These are phyloP conservation scores for Tiphia femorata DNA, from an alignment of 2,888 invertebrate species.

Conservation along the genomic window DNA sequence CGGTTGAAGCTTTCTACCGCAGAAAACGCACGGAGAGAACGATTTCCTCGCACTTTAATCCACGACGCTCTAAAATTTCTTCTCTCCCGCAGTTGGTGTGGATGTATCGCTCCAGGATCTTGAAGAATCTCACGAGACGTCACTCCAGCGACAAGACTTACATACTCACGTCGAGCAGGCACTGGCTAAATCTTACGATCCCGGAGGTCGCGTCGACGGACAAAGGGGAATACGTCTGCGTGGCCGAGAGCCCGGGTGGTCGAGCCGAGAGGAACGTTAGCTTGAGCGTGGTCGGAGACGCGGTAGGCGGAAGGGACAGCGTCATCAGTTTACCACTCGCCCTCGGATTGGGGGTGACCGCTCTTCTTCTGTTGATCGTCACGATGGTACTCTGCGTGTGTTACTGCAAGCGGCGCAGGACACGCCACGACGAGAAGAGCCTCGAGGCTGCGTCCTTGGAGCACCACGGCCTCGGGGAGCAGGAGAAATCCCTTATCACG, in stretches of 20 bases:
- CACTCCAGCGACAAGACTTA: conserved; percentile 69
- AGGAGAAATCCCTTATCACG: conserved; percentile 87
- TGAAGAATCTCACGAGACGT: conserved; percentile 54
- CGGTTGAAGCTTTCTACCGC: too few species aligned
- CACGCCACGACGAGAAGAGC: conserved; percentile 73
- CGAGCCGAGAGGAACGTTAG: conserved; percentile 82
- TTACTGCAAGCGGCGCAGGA: conserved; percentile 72
- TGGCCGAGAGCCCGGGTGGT: conserved; percentile 87
- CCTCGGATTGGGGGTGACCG: conserved; percentile 69
- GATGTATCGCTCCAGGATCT: conserved; percentile 56
- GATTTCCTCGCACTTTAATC: too few species aligned
- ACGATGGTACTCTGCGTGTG: conserved; percentile 72
- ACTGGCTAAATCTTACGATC: conserved; percentile 76
- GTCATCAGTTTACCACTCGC: conserved; percentile 69
- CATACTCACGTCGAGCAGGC: conserved; percentile 43
- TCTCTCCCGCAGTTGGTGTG: conserved; percentile 71
- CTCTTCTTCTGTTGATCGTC: conserved; percentile 71
- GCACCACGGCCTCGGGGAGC: conserved; percentile 83
- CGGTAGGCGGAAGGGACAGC: conserved; percentile 41
- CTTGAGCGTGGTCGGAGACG: conserved; percentile 71
- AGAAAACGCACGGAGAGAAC: too few species aligned
- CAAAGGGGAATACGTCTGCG: conserved; percentile 82
- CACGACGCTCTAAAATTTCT: too few species aligned
- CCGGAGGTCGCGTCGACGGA: conserved; percentile 75
- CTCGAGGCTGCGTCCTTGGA: conserved; percentile 77